phyloP scores from a whole-genome alignment of 2,113 vertebrate species.

The Pollachius pollachius region DNA sequence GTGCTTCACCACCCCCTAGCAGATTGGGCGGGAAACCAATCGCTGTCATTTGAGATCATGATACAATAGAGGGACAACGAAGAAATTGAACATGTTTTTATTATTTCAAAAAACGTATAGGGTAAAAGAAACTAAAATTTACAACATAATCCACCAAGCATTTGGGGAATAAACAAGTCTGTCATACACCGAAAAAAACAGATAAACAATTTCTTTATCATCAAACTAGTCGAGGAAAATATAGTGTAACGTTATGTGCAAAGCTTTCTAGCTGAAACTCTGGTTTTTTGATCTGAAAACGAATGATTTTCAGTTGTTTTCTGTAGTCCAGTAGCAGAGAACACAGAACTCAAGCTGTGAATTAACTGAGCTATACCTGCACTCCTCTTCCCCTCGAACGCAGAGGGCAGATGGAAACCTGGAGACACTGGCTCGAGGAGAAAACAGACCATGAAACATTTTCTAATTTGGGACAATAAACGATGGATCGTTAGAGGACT shows the following conservation, averaged over 20 bases:
- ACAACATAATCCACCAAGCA: constrained; percentile 63
- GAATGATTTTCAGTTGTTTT: not conserved
- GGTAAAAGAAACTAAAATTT: constrained; percentile 74
- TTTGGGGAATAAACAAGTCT: constrained; percentile 41
- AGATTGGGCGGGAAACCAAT: too few species aligned
- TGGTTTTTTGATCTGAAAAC: constrained; percentile 32
- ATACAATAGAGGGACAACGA: constrained; percentile 14
- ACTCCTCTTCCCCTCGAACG: not conserved
- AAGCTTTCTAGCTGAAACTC: constrained; percentile 34
- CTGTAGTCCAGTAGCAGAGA: not conserved
- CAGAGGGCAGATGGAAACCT: not conserved
- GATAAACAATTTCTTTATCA: constrained; percentile 19
- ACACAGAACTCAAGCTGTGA: not conserved
- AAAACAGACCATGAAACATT: not conserved
- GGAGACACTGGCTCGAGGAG: not conserved
- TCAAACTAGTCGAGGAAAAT: constrained; percentile 30
- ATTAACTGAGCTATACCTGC: too few species aligned
- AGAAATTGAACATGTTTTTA: constrained; percentile 45
- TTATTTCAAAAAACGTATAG: constrained; percentile 70
- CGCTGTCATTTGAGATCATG: too few species aligned
- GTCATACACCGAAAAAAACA: constrained; percentile 29
- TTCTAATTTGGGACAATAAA: constrained; percentile 7
- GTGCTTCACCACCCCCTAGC: not conserved
- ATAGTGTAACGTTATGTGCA: constrained; percentile 36
- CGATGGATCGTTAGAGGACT: not conserved